Base-by-base conservation (phyloP, 2,113 vertebrate species). In the Indri indri region DNA sequence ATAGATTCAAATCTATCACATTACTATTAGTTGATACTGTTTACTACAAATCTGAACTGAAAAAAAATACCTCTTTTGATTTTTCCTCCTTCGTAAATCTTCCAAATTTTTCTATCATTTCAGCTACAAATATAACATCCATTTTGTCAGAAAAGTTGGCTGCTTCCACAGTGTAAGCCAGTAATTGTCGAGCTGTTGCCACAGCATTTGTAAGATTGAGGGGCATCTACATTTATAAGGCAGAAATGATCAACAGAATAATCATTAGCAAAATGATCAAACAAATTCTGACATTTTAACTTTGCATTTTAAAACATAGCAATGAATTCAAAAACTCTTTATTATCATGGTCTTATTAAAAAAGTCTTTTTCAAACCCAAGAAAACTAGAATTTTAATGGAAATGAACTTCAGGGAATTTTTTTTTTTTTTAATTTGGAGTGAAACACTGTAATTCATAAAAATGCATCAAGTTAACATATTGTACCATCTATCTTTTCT, bases 41-140 rank as follows among this genome's bases (percentile, higher is more conserved):
- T 23, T 5, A 6, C 57, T 11, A 37, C 25, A 57, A n/a, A 81
- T 63, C 16, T 17, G 34, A 94, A 88, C 27, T 80, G 12, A 42
- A 45, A 59, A 76, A 95, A 81, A 97, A 94, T 98, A 99, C 99
- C 96, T 99, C 99, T 99, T 99, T 99, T 76, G 99, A 99, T 98
- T 99, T 99, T 96, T 99, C 99, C 57, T 98, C 97, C 96, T 96
- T 98, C 5, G 99, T 99, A 98, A 99, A 99, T 98, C 99, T 99
- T 91, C 99, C 99, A 97, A 99, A 99, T 97, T 99, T 99, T 98
- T 99, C 99, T 70, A 99, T 99, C 99, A 99, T 99, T 98, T 99
- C 99, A 27, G 99, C 99, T 95, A 99, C 99, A 94, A 99, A 99
- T 98, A 99, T 99, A 40, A 99, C 99, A 97, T 99, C 99, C 99